Base-by-base conservation (phyloP, 2,888 invertebrate genomes). In the Tineola bisselliella region DNA sequence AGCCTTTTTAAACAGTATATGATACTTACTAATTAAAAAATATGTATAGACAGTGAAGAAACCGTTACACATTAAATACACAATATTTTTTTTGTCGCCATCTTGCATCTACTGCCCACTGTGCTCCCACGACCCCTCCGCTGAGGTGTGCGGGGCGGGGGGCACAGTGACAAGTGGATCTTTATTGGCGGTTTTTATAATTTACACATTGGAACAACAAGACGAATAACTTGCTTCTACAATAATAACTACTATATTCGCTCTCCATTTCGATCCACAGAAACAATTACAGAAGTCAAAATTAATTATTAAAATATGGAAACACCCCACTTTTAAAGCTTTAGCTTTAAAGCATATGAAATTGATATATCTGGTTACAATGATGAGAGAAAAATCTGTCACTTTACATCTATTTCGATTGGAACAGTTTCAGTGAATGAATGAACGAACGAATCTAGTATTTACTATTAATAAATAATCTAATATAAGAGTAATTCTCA, bases 1-100 rank as follows among this genome's bases (percentile, higher is more conserved):
- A 79, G 79, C 81, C 80, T 80, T 84, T 69, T 83, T 4, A 18
- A 17, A 54, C 54, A 81, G 81, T 83, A 84, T 82, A 82, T 80
- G 81, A 82, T 84, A 83, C 81, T 84, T 82, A 82, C 81, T 80
- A 81, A 76, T 76, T 75, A 61, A 38, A 38, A 25, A 25, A 38
- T 76, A 81, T 79, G 79, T 80, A 79, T 81, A 84, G 79, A 82
- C 84, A 82, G 83, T 79, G 82, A 80, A 81, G 25, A 25, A 81
- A 80, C 76, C 71, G 73, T 38, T 38, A 38, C 38, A 38, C 38
- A 38, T 38, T 38, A 38, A 38, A 38, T 38, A 38, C 38, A 38
- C 10, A 31, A 31, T 78, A 72, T 43, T 70, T 63, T 81, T 79
- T 73, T 70, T 64, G 75, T 75, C 67, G 79, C 74, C 68, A 69